These are phyloP conservation scores for Microctonus hyperodae DNA, from an alignment of 2,888 invertebrate genomes.

Conservation along the genomic window DNA sequence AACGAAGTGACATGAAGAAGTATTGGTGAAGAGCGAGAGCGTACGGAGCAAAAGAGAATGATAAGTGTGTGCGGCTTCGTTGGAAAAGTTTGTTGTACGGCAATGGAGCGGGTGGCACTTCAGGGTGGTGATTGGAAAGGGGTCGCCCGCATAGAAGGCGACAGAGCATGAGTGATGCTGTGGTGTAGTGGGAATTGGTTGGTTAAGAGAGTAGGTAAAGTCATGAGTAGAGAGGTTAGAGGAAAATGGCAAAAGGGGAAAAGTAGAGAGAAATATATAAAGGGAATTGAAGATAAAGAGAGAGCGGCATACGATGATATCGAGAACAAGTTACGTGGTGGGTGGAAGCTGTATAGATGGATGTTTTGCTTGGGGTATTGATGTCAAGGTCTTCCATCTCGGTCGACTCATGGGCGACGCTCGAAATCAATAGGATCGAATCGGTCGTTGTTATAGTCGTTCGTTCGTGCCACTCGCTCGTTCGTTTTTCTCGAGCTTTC, in stretches of 20 bases:
- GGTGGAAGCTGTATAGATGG: conserved; percentile 47
- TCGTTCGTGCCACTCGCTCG: not conserved
- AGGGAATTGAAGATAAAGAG: conserved; percentile 15
- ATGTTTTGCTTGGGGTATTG: conserved; percentile 50
- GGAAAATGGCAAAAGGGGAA: no score
- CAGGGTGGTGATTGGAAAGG: conserved; percentile 32
- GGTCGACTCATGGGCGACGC: conserved; percentile 58
- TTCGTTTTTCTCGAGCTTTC: not conserved
- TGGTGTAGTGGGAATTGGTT: conserved; percentile 35
- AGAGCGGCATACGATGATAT: conserved; percentile 42
- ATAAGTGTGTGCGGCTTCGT: conserved; percentile 14
- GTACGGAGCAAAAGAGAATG: not conserved
- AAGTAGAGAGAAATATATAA: no score
- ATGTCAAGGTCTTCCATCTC: conserved; percentile 60
- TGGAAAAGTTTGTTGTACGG: conserved; percentile 15
- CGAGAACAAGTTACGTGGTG: conserved; percentile 40
- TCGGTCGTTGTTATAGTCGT: conserved; percentile 41
- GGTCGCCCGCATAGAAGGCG: conserved; percentile 34
- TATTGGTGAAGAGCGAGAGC: not conserved
- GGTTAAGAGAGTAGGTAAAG: conserved; percentile 31
- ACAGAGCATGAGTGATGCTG: conserved; percentile 37
- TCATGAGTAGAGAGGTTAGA: not conserved
- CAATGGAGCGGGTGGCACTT: conserved; percentile 24
- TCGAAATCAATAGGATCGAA: conserved; percentile 59
- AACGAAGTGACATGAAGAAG: not conserved